Percentiles rank a stretch among this genome's conserved stretches.
Evolutionary conservation across 2,113 vertebrate species (phyloP).

Genomic region (Miniopterus natalensis): DNA sequence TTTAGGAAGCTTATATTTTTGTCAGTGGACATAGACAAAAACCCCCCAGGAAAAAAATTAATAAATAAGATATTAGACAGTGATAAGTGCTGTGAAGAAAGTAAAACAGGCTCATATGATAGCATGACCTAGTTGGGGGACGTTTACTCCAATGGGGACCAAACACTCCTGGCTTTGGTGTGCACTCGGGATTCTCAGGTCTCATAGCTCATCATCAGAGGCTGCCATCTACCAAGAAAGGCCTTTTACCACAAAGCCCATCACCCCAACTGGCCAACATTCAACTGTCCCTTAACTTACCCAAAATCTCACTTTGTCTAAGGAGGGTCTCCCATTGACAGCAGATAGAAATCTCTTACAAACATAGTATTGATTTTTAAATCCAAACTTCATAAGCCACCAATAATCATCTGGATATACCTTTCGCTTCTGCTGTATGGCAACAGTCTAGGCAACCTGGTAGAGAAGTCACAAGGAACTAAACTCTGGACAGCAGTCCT

Average conservation of each 20-base stretch:
- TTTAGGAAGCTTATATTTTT: background rate
- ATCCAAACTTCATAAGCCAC: background rate
- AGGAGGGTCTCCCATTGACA: background rate
- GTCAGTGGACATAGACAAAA: background rate
- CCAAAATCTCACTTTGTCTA: background rate
- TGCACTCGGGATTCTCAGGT: background rate
- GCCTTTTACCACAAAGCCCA: background rate
- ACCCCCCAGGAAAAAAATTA: slow-evolving; percentile 7
- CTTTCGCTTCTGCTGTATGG: background rate
- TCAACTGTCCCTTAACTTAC: background rate
- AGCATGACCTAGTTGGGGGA: background rate
- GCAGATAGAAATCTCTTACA: background rate
- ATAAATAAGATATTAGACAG: slow-evolving; percentile 33
- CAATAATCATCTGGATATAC: background rate
- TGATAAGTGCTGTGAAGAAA: slow-evolving; percentile 28
- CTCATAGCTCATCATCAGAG: background rate
- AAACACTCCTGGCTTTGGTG: background rate
- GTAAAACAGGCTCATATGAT: slow-evolving; percentile 1
- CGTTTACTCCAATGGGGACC: background rate
- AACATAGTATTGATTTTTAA: slow-evolving; percentile 47
- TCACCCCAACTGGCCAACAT: background rate
- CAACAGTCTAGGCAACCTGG: background rate
- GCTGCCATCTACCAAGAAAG: background rate
- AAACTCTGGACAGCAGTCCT: background rate
- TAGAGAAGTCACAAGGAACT: background rate